phyloP scores from a whole-genome alignment of 2,797 vertebrate species.

The Acanthornis magna region DNA sequence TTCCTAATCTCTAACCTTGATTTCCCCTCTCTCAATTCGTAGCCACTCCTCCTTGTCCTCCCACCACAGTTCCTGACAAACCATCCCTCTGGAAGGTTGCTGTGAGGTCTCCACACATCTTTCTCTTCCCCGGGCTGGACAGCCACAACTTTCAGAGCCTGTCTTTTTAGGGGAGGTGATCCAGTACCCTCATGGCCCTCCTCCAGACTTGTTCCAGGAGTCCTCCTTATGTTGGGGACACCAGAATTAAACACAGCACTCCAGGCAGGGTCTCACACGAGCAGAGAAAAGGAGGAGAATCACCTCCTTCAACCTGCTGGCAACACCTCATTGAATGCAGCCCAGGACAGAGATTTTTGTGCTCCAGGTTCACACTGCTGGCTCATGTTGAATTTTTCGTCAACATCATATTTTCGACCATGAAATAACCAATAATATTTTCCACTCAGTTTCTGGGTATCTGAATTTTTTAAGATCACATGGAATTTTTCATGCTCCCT shows the following conservation, averaged over 20 bases:
- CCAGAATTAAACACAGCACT: not conserved
- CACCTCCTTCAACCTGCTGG: not conserved
- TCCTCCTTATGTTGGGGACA: not conserved
- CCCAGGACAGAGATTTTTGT: not conserved
- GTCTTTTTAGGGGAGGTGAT: not conserved
- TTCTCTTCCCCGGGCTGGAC: not conserved
- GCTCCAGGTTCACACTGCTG: not conserved
- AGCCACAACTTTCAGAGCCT: not conserved
- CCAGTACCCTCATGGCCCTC: not conserved
- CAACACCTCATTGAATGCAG: not conserved
- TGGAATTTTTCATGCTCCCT: not conserved
- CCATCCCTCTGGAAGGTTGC: not conserved
- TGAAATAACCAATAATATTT: not conserved
- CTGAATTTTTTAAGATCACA: not conserved
- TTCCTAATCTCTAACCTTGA: not conserved
- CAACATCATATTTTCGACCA: not conserved
- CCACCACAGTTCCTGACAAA: not conserved
- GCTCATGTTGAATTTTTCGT: not conserved
- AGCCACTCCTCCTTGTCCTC: not conserved
- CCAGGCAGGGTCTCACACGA: not conserved
- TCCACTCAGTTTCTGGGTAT: not conserved
- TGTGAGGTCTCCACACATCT: not conserved
- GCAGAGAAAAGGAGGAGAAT: not conserved
- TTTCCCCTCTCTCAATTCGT: not conserved
- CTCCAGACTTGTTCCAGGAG: not conserved